Percentiles rank a stretch among this genome's conserved stretches.
Evolutionary conservation across 2,113 vertebrate genomes (phyloP).

Genomic region (Ariopsis seemanni): DNA sequence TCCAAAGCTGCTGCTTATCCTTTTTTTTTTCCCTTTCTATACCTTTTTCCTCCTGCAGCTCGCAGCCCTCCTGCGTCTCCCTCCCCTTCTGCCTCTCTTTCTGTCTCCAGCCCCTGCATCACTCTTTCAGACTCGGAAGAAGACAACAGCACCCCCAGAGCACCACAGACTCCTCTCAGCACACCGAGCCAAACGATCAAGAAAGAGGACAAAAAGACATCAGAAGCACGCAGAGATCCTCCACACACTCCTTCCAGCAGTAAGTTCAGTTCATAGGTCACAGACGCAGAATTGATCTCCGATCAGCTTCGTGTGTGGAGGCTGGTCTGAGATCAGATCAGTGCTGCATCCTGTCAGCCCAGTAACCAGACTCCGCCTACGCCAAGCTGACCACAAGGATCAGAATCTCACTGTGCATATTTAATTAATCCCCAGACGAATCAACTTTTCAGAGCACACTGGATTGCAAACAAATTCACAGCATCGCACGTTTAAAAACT

Average conservation of each 20-base stretch:
- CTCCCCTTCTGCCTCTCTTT: constrained; percentile 9
- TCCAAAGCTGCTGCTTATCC: not conserved
- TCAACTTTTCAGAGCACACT: not conserved
- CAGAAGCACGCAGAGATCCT: constrained; percentile 42
- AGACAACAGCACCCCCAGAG: constrained; percentile 23
- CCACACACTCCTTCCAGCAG: not conserved
- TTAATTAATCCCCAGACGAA: not conserved
- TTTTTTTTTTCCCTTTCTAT: not conserved
- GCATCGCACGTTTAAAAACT: too few species aligned
- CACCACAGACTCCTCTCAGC: constrained; percentile 42
- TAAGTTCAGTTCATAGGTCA: not conserved
- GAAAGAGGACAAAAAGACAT: not conserved
- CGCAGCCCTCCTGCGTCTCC: constrained; percentile 27
- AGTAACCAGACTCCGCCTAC: not conserved
- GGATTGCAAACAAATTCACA: not conserved
- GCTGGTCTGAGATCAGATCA: not conserved
- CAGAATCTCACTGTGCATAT: not conserved
- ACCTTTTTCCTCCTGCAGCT: not conserved
- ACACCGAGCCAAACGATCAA: constrained; percentile 46
- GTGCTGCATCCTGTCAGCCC: not conserved
- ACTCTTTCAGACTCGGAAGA: constrained; percentile 24
- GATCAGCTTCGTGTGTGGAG: not conserved
- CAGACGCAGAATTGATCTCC: not conserved
- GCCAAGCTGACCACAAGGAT: not conserved
- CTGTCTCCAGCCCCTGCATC: constrained; percentile 31